phyloP scores from a whole-genome alignment of 2,113 vertebrate genomes.

The Sardina pilchardus region DNA sequence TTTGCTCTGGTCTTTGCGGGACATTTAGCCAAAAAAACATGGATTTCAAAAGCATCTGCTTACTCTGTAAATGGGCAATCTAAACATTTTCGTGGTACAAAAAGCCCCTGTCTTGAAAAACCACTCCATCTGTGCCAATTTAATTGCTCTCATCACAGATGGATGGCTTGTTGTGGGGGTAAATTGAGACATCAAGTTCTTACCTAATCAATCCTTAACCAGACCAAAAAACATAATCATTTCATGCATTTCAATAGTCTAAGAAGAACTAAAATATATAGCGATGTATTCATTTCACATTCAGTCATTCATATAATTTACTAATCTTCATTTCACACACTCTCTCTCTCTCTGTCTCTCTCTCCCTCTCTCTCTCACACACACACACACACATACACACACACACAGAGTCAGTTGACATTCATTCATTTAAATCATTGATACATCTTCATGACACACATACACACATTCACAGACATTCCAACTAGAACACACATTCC shows the following conservation, averaged over 20 bases:
- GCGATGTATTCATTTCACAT: not conserved
- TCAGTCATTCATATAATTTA: too few relatives aligned
- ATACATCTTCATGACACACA: too few relatives aligned
- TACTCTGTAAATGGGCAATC: not conserved
- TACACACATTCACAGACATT: too few relatives aligned
- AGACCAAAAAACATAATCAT: not conserved
- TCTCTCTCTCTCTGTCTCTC: too few relatives aligned
- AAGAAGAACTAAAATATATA: not conserved
- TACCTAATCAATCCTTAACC: conserved; percentile 12
- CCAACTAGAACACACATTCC: too few relatives aligned
- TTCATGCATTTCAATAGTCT: not conserved
- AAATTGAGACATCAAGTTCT: conserved; percentile 10
- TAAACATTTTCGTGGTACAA: not conserved
- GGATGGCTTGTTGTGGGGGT: conserved; percentile 10
- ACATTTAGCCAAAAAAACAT: not conserved
- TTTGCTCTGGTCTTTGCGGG: conserved; percentile 8
- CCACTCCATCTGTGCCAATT: conserved; percentile 18
- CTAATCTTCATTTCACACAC: too few relatives aligned
- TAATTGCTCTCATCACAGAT: conserved; percentile 12
- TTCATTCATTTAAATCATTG: too few relatives aligned
- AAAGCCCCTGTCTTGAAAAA: not conserved
- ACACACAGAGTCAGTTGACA: too few relatives aligned
- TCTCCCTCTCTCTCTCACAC: too few relatives aligned
- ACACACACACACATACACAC: too few relatives aligned
- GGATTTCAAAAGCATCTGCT: conserved; percentile 10